A percentile compares a stretch with the other conserved stretches of the same genome.
Evolutionary conservation across 2,888 invertebrate species (phyloP).

Genomic region (Clepsis dumicolana): DNA sequence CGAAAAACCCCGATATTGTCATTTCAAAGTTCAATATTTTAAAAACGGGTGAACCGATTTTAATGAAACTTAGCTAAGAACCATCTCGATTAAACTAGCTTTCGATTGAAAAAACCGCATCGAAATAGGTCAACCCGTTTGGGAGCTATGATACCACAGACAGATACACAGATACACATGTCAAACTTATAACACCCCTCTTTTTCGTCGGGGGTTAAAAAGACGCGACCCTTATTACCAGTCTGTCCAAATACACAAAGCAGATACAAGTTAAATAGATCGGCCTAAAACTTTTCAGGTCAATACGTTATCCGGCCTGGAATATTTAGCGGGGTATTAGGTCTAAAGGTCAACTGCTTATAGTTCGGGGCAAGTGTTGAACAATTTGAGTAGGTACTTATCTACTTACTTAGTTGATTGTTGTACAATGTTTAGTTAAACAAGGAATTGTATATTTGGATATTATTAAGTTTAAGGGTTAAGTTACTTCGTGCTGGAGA

Average conservation of each 20-base stretch:
- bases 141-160: no score
- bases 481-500: neutral
- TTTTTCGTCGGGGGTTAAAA: no score
- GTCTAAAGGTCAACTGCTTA: neutral
- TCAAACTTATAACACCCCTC: no score
- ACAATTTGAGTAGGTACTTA: neutral
- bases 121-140: no score
- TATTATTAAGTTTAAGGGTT: neutral
- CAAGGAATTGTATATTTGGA: neutral
- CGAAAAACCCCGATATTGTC: no score
- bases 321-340: conserved; percentile 3
- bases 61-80: no score
- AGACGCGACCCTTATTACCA: no score
- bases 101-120: no score
- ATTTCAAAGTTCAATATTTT: no score
- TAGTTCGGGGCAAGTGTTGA: neutral
- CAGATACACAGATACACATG: no score
- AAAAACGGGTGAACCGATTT: no score
- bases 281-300: neutral
- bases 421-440: neutral
- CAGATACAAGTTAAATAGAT: conserved; percentile 1
- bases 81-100: no score
- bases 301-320: neutral
- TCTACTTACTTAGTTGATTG: conserved; percentile 9
- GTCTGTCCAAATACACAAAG: neutral